A percentile compares a stretch with the other conserved stretches of the same genome.
Evolutionary conservation across 2,113 vertebrate species (phyloP).

Genomic region (Baryphthengus martii): DNA sequence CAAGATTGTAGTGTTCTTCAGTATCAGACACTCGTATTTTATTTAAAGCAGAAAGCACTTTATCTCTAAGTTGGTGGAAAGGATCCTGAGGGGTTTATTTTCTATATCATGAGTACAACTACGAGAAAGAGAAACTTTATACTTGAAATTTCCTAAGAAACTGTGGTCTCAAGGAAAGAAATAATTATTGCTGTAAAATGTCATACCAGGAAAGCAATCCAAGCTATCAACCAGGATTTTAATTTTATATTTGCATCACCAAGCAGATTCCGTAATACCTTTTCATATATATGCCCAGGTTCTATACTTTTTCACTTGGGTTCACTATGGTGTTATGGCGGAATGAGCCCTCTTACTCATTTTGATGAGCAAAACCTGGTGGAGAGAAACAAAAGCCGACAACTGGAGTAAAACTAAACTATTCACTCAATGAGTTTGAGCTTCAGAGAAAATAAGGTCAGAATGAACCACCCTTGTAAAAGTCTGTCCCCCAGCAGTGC

Average conservation of each 20-base stretch:
- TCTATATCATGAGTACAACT: background rate
- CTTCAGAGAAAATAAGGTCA: background rate
- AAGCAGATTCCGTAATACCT: background rate
- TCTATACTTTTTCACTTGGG: background rate
- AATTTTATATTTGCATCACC: background rate
- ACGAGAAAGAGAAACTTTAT: background rate
- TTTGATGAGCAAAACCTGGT: background rate
- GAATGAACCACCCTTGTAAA: background rate
- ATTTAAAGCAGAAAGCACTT: background rate
- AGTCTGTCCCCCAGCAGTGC: background rate
- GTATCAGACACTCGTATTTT: background rate
- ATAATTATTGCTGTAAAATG: background rate
- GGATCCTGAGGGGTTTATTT: background rate
- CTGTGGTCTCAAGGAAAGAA: background rate
- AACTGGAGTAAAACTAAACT: background rate
- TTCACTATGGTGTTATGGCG: background rate
- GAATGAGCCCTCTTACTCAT: background rate
- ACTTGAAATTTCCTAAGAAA: constrained; percentile 25
- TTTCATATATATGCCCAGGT: background rate
- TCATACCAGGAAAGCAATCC: background rate
- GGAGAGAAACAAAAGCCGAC: background rate
- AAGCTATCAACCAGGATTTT: background rate
- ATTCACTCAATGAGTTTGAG: background rate
- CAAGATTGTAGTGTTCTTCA: background rate
- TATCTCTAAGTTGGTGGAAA: background rate